Conservation (phyloP, 2,797 vertebrate genomes). For the Channallabes apus region DNA sequence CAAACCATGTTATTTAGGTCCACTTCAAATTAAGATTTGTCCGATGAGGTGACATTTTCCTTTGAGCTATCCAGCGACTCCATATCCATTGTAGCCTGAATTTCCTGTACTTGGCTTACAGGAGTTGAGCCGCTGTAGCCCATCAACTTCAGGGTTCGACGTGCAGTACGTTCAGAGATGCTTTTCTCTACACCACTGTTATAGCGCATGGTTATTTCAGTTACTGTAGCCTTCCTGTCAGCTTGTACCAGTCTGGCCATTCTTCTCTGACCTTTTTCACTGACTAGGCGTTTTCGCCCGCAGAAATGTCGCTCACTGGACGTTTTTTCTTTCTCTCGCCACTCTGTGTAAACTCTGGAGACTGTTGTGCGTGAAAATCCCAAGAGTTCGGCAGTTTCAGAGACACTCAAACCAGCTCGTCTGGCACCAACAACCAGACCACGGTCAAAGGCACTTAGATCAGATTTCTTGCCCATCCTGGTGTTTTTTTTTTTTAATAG, state of each 20-base stretch:
- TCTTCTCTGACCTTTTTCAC: conserved; percentile 22
- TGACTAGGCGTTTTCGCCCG: conserved; percentile 22
- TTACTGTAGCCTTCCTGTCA: conserved; percentile 53
- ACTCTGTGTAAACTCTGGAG: conserved; percentile 32
- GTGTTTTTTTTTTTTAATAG: not conserved
- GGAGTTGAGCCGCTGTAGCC: conserved; percentile 24
- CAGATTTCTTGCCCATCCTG: conserved; percentile 24
- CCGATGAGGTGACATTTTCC: not conserved
- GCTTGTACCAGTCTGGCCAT: conserved; percentile 59
- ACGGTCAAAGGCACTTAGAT: conserved; percentile 26
- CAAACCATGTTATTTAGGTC: not conserved
- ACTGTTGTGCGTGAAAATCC: conserved; percentile 26
- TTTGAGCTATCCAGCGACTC: conserved; percentile 12
- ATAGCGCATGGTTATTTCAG: conserved; percentile 30
- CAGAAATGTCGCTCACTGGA: conserved; percentile 29
- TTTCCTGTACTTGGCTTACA: conserved; percentile 33
- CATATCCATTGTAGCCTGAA: conserved; percentile 12
- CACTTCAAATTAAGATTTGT: not conserved
- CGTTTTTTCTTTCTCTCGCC: conserved; percentile 34
- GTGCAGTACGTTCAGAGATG: conserved; percentile 35
- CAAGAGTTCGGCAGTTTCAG: conserved; percentile 11
- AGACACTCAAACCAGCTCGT: conserved; percentile 20
- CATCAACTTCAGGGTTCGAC: conserved; percentile 27
- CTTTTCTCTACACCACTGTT: conserved; percentile 6
- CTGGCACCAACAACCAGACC: conserved; percentile 20